Base-by-base conservation (phyloP, 2,797 vertebrate species). In the Rhodeus uyekii region DNA sequence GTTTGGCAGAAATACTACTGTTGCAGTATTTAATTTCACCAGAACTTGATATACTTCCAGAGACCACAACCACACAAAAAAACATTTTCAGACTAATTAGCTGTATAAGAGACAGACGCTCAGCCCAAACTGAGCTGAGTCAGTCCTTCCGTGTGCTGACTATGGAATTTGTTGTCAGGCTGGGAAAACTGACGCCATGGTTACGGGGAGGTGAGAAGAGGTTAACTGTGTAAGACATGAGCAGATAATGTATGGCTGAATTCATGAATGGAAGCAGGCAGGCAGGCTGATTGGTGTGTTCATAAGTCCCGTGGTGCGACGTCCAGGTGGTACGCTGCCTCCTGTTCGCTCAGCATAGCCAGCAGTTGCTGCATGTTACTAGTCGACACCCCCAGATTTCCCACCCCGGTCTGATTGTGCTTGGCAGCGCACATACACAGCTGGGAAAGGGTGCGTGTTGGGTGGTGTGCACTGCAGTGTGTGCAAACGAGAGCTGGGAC, bases 311-410 rank as follows among this genome's bases (percentile, higher is more conserved):
- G 27, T 34, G 27, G 39, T 55, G 39, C n/a, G 42, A 16, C 36
- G 63, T 64, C 72, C 82, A 83, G 72, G 75, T 87, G 82, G 78
- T 42, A 38, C 27, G 76, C 75, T 67, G 69, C 72, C 74, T 67
- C 29, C n/a, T 3, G 24, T 9, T 79, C 14, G 29, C 64, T 34
- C 78, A 53, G 5, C 85, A 63, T 60, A 75, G 89, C 86, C 88
- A 89, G 89, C 81, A 84, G 83, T 90, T 83, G 84, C 80, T 55
- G 79, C 82, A 67, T 76, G 85, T 90, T 90, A 87, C 88, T 77
- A 85, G 89, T 90, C 73, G 50, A 91, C 90, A 24, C 91, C 91
- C 88, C 90, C 92, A 61, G 84, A 34, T 92, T 93, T 93, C 91
- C 92, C 92, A 93, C 80, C 32, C 80, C 79, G 48, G 82, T 36